phyloP scores from a whole-genome alignment of 2,113 vertebrate species.

The Prietella phreatophila region DNA sequence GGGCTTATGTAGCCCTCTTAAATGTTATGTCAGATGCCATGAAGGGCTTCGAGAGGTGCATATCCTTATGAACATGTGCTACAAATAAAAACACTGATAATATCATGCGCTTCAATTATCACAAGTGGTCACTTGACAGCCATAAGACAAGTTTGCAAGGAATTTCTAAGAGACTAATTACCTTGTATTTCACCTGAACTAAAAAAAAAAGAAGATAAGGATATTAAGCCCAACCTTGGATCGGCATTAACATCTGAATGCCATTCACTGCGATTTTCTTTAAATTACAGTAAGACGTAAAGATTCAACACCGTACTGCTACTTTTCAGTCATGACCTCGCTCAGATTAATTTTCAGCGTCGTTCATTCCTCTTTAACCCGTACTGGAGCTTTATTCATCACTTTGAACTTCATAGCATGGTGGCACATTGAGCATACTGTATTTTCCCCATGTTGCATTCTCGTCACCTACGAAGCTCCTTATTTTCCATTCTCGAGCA shows the following conservation, averaged over 20 bases:
- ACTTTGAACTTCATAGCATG: neutral
- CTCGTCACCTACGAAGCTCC: conserved; percentile 23
- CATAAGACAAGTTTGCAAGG: neutral
- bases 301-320: neutral
- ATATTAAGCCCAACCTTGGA: neutral
- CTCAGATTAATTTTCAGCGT: neutral
- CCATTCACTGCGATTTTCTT: neutral
- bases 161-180: neutral
- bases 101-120: neutral
- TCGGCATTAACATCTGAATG: neutral
- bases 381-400: neutral
- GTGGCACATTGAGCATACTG: neutral
- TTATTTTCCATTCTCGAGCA: conserved; percentile 34
- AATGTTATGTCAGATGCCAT: too few relatives aligned
- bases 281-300: neutral
- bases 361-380: neutral
- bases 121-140: neutral
- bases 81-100: neutral
- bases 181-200: neutral
- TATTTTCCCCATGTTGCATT: neutral
- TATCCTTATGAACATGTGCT: neutral
- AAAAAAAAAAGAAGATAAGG: neutral
- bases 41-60: neutral
- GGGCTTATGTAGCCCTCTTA: neutral
- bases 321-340: neutral